These are phyloP conservation scores for Rhipidura dahli DNA, from an alignment of 2,113 vertebrate species.

Conservation along the genomic window DNA sequence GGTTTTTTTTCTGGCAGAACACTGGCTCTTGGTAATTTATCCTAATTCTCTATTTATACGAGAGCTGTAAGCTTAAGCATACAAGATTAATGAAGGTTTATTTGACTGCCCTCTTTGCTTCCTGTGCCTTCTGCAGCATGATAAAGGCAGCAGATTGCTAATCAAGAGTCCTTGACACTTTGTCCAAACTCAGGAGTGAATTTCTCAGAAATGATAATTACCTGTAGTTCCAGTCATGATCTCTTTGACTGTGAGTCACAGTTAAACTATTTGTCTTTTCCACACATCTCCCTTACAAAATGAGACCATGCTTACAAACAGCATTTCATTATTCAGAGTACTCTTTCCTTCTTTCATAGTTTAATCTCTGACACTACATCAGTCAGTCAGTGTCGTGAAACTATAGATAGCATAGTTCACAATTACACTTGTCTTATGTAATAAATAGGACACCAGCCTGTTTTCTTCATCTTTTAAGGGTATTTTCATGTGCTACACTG, in stretches of 20 bases:
- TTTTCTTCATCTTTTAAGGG: neutral
- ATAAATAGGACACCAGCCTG: neutral
- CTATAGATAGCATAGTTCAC: neutral
- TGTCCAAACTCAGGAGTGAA: neutral
- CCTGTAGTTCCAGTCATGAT: neutral
- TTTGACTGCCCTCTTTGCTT: neutral
- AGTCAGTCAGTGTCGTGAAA: neutral
- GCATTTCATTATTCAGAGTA: neutral
- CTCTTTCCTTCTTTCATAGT: neutral
- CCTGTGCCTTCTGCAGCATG: neutral
- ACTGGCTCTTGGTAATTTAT: conserved; percentile 2
- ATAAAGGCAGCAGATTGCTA: neutral
- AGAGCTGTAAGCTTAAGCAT: neutral
- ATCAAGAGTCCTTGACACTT: neutral
- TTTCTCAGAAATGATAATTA: neutral
- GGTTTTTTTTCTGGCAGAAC: neutral
- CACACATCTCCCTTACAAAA: neutral
- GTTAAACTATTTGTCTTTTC: neutral
- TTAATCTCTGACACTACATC: neutral
- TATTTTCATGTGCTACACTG: neutral
- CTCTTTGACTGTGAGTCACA: neutral
- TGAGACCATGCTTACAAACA: neutral
- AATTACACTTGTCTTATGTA: neutral
- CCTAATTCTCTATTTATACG: conserved; percentile 17
- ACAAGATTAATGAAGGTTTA: conserved; percentile 28